phyloP scores from a whole-genome alignment of 2,797 vertebrate species.

The Periparus ater region DNA sequence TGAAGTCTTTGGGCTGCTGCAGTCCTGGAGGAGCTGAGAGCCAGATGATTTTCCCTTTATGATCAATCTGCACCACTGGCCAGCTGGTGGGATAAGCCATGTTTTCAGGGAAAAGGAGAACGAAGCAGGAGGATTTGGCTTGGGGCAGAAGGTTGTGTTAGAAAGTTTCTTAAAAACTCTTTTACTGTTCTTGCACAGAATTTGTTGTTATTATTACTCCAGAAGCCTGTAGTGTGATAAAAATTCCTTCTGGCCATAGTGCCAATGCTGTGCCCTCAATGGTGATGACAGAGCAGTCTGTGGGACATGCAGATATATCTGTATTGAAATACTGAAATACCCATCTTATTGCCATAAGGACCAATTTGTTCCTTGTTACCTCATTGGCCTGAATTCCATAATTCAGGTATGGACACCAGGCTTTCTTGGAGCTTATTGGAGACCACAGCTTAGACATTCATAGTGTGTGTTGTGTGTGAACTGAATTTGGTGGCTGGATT shows the following conservation, averaged over 20 bases:
- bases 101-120: background rate
- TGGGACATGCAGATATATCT: background rate
- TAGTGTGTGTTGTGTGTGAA: rapidly evolving
- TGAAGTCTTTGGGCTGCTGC: background rate
- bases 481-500: background rate
- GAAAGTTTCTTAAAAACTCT: background rate
- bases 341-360: background rate
- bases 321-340: background rate
- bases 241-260: background rate
- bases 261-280: background rate
- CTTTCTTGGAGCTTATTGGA: background rate
- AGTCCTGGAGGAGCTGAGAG: background rate
- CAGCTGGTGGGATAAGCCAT: background rate
- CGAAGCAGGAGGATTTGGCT: background rate
- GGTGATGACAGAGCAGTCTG: background rate
- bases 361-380: background rate
- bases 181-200: background rate
- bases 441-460: background rate
- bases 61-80: background rate
- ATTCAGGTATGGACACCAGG: background rate
- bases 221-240: background rate
- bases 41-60: background rate
- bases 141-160: background rate
- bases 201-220: background rate
- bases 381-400: background rate